Percentiles rank a stretch among this genome's conserved stretches.
Conservation (phyloP, 2,113 vertebrate genomes). For the Hippocampus barbouri region DNA sequence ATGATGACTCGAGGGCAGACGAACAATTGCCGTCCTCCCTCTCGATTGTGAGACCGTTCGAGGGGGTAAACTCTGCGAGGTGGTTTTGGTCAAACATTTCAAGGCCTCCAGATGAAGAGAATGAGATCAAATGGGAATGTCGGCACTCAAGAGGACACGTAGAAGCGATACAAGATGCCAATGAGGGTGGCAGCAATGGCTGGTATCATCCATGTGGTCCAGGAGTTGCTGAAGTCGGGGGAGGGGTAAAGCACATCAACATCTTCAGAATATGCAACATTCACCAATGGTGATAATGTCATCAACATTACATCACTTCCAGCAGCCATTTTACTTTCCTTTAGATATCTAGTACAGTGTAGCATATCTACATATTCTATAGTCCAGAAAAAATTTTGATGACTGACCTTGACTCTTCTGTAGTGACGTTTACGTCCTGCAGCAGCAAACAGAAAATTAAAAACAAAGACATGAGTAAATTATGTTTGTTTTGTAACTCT, state of each 20-base stretch:
- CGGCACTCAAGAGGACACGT: slow-evolving; percentile 71
- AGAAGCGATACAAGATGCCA: slow-evolving; percentile 87
- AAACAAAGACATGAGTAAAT: neutral
- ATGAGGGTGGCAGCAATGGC: slow-evolving; percentile 73
- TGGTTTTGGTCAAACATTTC: slow-evolving; percentile 59
- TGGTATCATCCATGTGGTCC: slow-evolving; percentile 86
- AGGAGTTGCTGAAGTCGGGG: slow-evolving; percentile 66
- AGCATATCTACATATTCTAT: neutral
- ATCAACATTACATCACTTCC: neutral
- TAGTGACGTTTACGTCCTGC: slow-evolving; percentile 59
- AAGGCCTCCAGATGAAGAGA: slow-evolving; percentile 63
- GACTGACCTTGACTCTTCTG: slow-evolving; percentile 73
- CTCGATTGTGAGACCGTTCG: slow-evolving; percentile 22
- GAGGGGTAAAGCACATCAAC: neutral
- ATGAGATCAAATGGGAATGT: slow-evolving; percentile 16
- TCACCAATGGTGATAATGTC: neutral
- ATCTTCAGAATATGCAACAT: neutral
- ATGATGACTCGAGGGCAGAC: slow-evolving; percentile 14
- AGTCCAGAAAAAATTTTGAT: neutral
- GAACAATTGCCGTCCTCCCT: slow-evolving; percentile 29
- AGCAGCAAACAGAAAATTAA: slow-evolving; percentile 8
- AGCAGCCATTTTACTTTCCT: neutral
- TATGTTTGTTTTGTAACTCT: neutral
- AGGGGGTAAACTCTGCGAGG: slow-evolving; percentile 16
- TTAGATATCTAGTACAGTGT: neutral